Evolutionary conservation across 2,888 invertebrate genomes (phyloP).

Genomic region (Troides aeacus): DNA sequence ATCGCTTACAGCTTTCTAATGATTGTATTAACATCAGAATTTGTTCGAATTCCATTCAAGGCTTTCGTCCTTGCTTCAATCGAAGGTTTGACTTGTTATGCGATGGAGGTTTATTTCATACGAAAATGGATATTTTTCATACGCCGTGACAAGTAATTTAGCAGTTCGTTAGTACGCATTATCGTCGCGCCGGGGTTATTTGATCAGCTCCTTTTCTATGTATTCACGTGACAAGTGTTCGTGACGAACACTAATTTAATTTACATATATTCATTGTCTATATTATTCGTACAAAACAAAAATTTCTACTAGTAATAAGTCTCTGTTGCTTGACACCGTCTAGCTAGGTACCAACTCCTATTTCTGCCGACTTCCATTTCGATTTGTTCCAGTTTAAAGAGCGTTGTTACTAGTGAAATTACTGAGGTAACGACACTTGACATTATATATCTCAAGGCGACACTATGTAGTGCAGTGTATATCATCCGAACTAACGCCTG

Average conservation of each 20-base stretch:
- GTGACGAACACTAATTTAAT: slow-evolving; percentile 18
- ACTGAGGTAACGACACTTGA: no score
- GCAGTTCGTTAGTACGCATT: slow-evolving; percentile 18
- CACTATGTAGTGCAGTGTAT: no score
- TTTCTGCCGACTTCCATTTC: no score
- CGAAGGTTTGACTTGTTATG: slow-evolving; percentile 7
- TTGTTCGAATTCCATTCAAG: slow-evolving; percentile 7
- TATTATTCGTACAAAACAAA: not conserved
- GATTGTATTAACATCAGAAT: slow-evolving; percentile 17
- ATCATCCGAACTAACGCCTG: no score
- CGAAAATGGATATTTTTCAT: not conserved
- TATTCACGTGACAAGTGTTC: slow-evolving; percentile 7
- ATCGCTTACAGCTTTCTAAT: not conserved
- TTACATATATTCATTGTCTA: slow-evolving; percentile 10
- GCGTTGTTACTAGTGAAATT: no score
- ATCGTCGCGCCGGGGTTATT: slow-evolving; percentile 10
- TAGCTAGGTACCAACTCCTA: no score
- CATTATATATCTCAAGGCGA: no score
- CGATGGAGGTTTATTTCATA: not conserved
- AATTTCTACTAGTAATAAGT: not conserved
- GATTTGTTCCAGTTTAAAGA: no score
- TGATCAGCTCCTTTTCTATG: slow-evolving; percentile 12
- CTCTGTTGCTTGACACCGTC: no score
- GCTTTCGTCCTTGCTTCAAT: slow-evolving; percentile 12
- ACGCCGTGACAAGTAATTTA: slow-evolving; percentile 20